Percentiles rank a stretch among this genome's conserved stretches.
Evolutionary conservation across 2,888 invertebrate genomes (phyloP).

Genomic region (Aleiodes leptofemur): DNA sequence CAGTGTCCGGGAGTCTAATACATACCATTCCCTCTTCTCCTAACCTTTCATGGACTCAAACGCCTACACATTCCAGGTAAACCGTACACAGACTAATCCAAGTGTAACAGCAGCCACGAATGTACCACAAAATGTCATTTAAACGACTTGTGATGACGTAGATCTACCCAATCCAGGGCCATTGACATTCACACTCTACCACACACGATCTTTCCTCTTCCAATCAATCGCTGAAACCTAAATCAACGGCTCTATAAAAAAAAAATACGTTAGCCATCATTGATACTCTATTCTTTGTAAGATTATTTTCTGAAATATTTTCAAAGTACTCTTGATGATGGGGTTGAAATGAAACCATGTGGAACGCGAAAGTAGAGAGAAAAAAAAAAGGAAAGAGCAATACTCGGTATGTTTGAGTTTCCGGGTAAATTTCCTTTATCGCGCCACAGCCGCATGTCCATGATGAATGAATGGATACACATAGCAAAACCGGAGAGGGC

Average conservation of each 20-base stretch:
- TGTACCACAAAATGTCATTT: conserved; percentile 65
- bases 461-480: conserved; percentile 45
- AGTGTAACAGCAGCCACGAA: conserved; percentile 61
- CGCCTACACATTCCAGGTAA: conserved; percentile 61
- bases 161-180: conserved; percentile 57
- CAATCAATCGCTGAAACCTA: conserved; percentile 32
- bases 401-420: conserved; percentile 36
- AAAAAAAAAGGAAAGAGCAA: conserved; percentile 31
- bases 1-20: conserved; percentile 65
- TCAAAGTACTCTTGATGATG: conserved; percentile 15
- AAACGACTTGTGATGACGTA: conserved; percentile 61
- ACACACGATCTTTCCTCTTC: too few relatives aligned
- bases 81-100: conserved; percentile 60
- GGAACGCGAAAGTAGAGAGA: conserved; percentile 10
- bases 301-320: neutral
- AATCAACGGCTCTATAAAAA: conserved; percentile 48
- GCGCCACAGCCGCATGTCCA: conserved; percentile 25
- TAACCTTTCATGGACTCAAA: conserved; percentile 36
- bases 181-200: neutral
- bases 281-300: neutral
- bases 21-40: conserved; percentile 23
- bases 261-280: too few relatives aligned
- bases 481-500: conserved; percentile 37
- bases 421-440: conserved; percentile 44
- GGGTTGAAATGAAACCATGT: conserved; percentile 37